Percentiles rank a stretch among this genome's conserved stretches.
phyloP scores from a whole-genome alignment of 2,888 invertebrate genomes.

The Zelleria hepariella region DNA sequence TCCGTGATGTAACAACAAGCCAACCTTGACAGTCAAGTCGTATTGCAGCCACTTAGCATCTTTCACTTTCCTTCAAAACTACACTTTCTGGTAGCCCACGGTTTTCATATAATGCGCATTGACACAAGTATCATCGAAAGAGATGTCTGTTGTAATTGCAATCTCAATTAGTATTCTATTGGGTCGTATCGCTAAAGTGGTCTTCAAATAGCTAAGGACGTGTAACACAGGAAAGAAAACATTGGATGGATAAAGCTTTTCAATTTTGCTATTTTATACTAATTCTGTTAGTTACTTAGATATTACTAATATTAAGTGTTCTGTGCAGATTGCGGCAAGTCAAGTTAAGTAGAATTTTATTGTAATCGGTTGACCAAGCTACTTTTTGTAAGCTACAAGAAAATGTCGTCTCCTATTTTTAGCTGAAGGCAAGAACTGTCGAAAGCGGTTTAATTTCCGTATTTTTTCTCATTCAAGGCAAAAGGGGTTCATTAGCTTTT shows the following conservation, averaged over 20 bases:
- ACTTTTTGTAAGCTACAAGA: background rate
- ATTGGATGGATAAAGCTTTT: too few relatives aligned
- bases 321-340: too few relatives aligned
- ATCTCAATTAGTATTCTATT: too few relatives aligned
- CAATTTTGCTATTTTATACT: too few relatives aligned
- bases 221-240: too few relatives aligned
- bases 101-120: background rate
- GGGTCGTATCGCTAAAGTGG: too few relatives aligned
- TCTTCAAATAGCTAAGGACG: too few relatives aligned
- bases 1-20: conserved; percentile 11
- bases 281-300: too few relatives aligned
- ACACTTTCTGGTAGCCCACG: background rate
- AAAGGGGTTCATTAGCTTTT: background rate
- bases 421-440: background rate
- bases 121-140: background rate
- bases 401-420: background rate
- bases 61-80: conserved; percentile 16
- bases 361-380: too few relatives aligned
- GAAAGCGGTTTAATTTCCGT: background rate
- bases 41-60: conserved; percentile 6
- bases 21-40: conserved; percentile 16
- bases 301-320: too few relatives aligned
- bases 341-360: too few relatives aligned
- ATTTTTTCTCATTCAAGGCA: background rate
- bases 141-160: too few relatives aligned